Evolutionary conservation across 2,888 invertebrate species (phyloP), one percentile per base, ranked within the genome.

Genomic region (Bruchidius siliquastri): DNA sequence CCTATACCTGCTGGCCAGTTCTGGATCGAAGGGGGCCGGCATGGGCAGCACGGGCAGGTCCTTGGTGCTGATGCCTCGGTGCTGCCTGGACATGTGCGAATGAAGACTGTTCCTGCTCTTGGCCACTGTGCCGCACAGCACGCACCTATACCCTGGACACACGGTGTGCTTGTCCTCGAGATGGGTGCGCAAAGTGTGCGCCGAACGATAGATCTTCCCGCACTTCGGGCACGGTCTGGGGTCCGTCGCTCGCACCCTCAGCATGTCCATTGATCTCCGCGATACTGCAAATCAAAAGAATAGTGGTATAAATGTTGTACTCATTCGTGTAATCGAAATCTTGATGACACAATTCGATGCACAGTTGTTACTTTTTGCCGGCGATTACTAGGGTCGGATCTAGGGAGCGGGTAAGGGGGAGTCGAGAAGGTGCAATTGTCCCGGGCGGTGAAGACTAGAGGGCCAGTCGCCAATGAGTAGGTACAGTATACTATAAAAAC

Each of bases 41-140:
- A 96, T 96, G 75, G 96, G 96, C 78, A 96, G 88, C 69, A 96
- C 96, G 13, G 96, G 96, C 81, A 96, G 88, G 86, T 96, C 96
- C 88, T 96, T 96, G 81, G 96, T 96, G 84, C 95, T 95, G 84
- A 96, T 96, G 77, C 96, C 96, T 74, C 96, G 92, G 86, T 96
- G 96, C 84, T 96, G 96, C 71, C 96, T 91, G 75, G 95, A 95
- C 96, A 96, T 96, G 87, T 96, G 96, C 74, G 96, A 96, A 88
- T 96, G 96, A 73, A 96, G 89, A 0, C 96, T 96, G 87, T 96
- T 96, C 79, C 96, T 91, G 0, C 95, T 96, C 87, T 96, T 96
- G 69, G 96, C 96, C 75, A 96, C 96, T 0, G 96, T 96, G 76
- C 96, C 96, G 86, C 96, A 96, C 0, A 96, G 89, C 1, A 96